Base-by-base conservation (phyloP, 2,888 invertebrate genomes). In the Siphlonurus alternatus region DNA sequence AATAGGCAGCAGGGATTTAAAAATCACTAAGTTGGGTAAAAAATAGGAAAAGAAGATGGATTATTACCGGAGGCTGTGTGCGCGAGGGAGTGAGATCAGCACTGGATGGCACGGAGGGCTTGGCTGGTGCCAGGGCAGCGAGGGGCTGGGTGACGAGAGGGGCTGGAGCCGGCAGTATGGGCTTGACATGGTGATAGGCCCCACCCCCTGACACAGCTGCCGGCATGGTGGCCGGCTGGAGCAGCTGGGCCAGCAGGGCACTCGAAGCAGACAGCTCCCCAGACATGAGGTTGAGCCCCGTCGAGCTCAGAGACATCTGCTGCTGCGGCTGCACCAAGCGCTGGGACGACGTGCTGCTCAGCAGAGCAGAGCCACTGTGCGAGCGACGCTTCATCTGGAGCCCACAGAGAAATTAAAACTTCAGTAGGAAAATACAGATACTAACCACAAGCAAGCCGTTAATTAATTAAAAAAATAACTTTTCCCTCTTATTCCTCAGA, bases 31-130 rank as follows among this genome's bases (percentile, higher is more conserved):
- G n/a, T n/a, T n/a, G n/a, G n/a, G n/a, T n/a, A n/a, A n/a, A n/a
- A n/a, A n/a, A n/a, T n/a, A n/a, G n/a, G n/a, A n/a, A n/a, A n/a
- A n/a, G n/a, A n/a, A 74, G 66, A 62, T 71, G 70, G 2, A 73
- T 70, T 1, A 69, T 67, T 64, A 73, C 65, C 61, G 66, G 59
- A 23, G 67, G 68, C 25, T 70, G 70, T 19, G 68, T 64, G 1
- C 69, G 63, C 15, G 5, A 20, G n/a, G 19, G 56, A 18, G 56
- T 20, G 56, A 56, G 56, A 56, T 56, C 56, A 56, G 56, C 5
- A 15, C 38, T 38, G 38, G 38, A 10, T 10, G 38, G 38, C 38
- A 38, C 38, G 38, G 38, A 10, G 38, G 38, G 56, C n/a, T 56
- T 56, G 53, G 53, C 53, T 10, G 22, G 56, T n/a, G 56, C 56